phyloP scores from a whole-genome alignment of 2,888 invertebrate species.

The Marasmarcha lunaedactyla region DNA sequence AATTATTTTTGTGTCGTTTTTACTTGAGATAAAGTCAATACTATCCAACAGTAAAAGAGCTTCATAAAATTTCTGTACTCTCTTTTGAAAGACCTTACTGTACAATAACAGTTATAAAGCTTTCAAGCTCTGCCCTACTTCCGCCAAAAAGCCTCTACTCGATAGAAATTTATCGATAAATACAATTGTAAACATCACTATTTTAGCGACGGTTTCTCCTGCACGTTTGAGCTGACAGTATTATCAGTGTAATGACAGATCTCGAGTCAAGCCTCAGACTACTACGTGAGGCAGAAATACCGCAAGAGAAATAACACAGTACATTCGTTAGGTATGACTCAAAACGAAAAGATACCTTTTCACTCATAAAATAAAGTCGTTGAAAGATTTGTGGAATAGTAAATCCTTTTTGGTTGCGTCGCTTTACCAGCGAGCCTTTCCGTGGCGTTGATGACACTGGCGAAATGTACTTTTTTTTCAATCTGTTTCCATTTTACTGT shows the following conservation, averaged over 20 bases:
- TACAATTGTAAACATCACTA: slow-evolving; percentile 30
- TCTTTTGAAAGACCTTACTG: too few relatives aligned
- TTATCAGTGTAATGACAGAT: slow-evolving; percentile 69
- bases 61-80: too few relatives aligned
- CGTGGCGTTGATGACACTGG: too few relatives aligned
- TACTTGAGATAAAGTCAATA: too few relatives aligned
- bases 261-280: slow-evolving; percentile 33
- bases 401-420: not conserved
- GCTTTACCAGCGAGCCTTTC: too few relatives aligned
- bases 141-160: not conserved
- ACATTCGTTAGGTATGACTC: not conserved
- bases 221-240: slow-evolving; percentile 55
- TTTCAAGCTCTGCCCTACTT: too few relatives aligned
- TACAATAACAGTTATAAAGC: too few relatives aligned
- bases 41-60: too few relatives aligned
- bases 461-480: too few relatives aligned
- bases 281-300: slow-evolving; percentile 57
- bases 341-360: slow-evolving; percentile 3
- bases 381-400: not conserved
- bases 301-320: slow-evolving; percentile 27
- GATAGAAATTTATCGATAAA: slow-evolving; percentile 9
- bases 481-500: too few relatives aligned
- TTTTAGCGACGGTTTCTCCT: slow-evolving; percentile 31
- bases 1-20: too few relatives aligned
- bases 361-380: not conserved